These are phyloP conservation scores for Mesochorus sp. DNA, from an alignment of 2,888 invertebrate species.

Conservation along the genomic window DNA sequence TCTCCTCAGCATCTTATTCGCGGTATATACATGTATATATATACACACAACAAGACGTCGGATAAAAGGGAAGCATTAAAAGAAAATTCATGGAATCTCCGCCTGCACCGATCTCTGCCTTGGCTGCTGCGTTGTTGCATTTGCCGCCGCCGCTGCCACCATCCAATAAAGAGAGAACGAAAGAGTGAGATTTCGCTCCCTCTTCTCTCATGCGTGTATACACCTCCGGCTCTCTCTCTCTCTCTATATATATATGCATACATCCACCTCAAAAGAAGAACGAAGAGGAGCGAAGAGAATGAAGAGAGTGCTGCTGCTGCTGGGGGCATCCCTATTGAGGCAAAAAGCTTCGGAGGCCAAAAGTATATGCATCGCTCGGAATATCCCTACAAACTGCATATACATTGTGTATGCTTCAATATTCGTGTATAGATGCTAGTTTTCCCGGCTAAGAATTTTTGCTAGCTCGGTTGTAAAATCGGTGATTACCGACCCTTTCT, in stretches of 20 bases:
- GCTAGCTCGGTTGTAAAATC: conserved; percentile 52
- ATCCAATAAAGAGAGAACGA: too few relatives aligned
- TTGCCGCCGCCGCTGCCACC: background rate
- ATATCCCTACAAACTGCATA: conserved; percentile 20
- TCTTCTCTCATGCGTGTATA: background rate
- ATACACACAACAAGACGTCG: conserved; percentile 50
- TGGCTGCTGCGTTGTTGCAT: conserved; percentile 10
- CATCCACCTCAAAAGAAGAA: conserved; percentile 10
- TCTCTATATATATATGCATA: too few relatives aligned
- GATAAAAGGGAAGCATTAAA: conserved; percentile 64
- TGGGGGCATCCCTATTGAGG: too few relatives aligned
- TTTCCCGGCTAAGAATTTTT: conserved; percentile 16
- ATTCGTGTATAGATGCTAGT: background rate
- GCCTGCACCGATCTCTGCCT: conserved; percentile 49
- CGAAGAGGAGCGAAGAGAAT: too few relatives aligned
- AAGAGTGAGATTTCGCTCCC: too few relatives aligned
- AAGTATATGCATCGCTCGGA: too few relatives aligned
- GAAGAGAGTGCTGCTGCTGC: too few relatives aligned
- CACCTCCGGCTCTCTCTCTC: background rate
- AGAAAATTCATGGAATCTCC: conserved; percentile 59
- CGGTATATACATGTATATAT: conserved; percentile 35
- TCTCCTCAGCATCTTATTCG: background rate
- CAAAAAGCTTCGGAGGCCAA: too few relatives aligned
- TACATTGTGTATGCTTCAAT: conserved; percentile 19
- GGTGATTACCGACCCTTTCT: conserved; percentile 56